These are phyloP conservation scores for Lepetodrilus schrolli DNA, from an alignment of 2,888 invertebrate species.

Conservation along the genomic window DNA sequence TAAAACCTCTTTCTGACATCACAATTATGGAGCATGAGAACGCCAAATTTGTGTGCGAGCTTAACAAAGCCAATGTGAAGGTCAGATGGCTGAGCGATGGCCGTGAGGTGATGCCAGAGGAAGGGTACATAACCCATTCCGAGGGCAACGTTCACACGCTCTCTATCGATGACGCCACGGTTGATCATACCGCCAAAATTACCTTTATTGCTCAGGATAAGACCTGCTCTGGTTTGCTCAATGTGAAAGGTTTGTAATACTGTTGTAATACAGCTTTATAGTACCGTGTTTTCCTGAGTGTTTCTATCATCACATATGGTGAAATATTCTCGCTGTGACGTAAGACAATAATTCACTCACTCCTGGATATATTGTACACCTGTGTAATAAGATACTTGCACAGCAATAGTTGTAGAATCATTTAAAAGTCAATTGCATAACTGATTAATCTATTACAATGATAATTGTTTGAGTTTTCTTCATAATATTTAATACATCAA, in stretches of 20 bases:
- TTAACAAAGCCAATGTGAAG: slow-evolving; percentile 94
- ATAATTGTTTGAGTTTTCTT: too few relatives aligned
- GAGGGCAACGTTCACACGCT: slow-evolving; percentile 78
- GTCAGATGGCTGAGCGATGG: slow-evolving; percentile 88
- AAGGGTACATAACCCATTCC: slow-evolving; percentile 84
- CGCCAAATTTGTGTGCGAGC: slow-evolving; percentile 90
- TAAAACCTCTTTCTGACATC: slow-evolving; percentile 50
- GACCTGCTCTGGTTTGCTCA: slow-evolving; percentile 64
- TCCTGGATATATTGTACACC: too few relatives aligned
- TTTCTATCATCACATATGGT: too few relatives aligned
- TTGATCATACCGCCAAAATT: slow-evolving; percentile 69
- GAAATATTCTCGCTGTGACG: too few relatives aligned
- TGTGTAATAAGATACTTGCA: too few relatives aligned
- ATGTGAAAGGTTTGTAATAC: slow-evolving; percentile 65
- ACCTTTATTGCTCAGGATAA: slow-evolving; percentile 62
- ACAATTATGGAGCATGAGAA: slow-evolving; percentile 53
- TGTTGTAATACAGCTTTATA: background rate
- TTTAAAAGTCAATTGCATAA: too few relatives aligned
- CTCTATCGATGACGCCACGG: slow-evolving; percentile 58
- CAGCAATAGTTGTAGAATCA: too few relatives aligned
- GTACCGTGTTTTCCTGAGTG: too few relatives aligned
- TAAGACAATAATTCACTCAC: too few relatives aligned
- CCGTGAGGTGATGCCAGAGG: slow-evolving; percentile 90
- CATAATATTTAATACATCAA: too few relatives aligned
- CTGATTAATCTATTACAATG: too few relatives aligned